Evolutionary conservation across 2,113 vertebrate species (phyloP), one percentile per base, ranked within the genome.

Genomic region (Hylia prasina): DNA sequence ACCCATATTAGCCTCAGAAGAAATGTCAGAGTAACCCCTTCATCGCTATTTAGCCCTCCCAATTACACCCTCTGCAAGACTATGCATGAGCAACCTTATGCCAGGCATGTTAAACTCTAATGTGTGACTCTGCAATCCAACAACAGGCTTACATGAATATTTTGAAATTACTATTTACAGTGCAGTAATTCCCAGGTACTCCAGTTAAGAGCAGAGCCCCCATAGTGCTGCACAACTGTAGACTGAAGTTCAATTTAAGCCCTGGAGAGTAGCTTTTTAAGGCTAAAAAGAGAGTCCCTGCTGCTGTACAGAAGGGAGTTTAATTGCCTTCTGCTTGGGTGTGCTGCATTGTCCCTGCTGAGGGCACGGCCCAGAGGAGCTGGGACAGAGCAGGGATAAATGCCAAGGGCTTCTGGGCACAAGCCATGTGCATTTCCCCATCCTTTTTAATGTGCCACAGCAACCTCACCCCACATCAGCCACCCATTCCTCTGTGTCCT

Each of bases 141-240:
- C 66, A 69, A 57, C 82, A 91, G 6, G 10, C 45, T 91, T 57
- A 65, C 58, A 58, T 77, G 77, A 82, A 66, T 80, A 79, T 76
- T 87, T 58, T 47, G 45, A 85, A 95, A 95, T 91, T 85, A 85
- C 40, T 95, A 50, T 96, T 96, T 97, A 77, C 75, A 12, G 54
- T 66, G 70, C 87, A 80, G 47, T 91, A 89, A 94, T 93, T 91
- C 75, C 70, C 78, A 91, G 71, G 76, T 68, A 82, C 57, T 94
- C 57, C 81, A 77, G 33, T 82, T 0, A 1, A 89, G 82, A 88
- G 66, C 75, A 76, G 91, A 87, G 47, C 61, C 25, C 73, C 75
- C 57, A 9, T 25, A 44, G 89, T 44, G 90, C 82, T 82, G 61
- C 45, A 82, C 63, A 61, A 25, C 69, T 69, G 63, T 73, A 45